Base-by-base conservation (phyloP, 2,113 vertebrate species). In the Chiloscyllium plagiosum region DNA sequence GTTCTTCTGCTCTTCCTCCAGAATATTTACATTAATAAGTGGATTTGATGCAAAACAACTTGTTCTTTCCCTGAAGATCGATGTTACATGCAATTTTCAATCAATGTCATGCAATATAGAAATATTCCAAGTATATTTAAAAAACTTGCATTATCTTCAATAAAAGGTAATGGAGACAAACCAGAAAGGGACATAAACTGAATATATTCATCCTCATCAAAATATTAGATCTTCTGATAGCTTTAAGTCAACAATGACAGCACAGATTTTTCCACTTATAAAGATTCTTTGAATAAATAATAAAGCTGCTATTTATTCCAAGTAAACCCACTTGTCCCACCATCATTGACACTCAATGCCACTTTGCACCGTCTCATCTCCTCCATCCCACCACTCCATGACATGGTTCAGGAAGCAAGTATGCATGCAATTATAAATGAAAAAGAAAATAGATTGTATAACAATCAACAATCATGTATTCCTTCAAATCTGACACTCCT, bases 11-110 rank as follows among this genome's bases (percentile, higher is more conserved):
- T 52, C 24, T 52, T 72, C 37, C 42, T 50, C 50, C 37, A 12
- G 26, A 70, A 95, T 72, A 72, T 95, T 70, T 33, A 76, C 37
- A 29, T 76, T 76, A 95, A 95, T 95, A 72, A 95, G 42, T 95
- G 94, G 37, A 42, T 33, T 93, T 95, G 68, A 95, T 72, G 24
- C 37, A 29, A 76, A 76, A 52, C 29, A 72, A 95, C 7, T 72
- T 52, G 33, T 72, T 72, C 69, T 24, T 95, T 76, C 68, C 68
- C 94, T 72, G 47, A 72, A 95, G 94, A 47, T 52, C 47, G 47
- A 52, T 24, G 7, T 5, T 29, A 76, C 26, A 15, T 68, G 61
- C 56, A 93, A 93, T 93, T 83, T 66, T 93, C 66, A 93, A 93
- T 17, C 61, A 93, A 37, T 66, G 37, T 17, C 7, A 29, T 22